Conservation (phyloP, 2,888 invertebrate species). For the Drosophila conformis region DNA sequence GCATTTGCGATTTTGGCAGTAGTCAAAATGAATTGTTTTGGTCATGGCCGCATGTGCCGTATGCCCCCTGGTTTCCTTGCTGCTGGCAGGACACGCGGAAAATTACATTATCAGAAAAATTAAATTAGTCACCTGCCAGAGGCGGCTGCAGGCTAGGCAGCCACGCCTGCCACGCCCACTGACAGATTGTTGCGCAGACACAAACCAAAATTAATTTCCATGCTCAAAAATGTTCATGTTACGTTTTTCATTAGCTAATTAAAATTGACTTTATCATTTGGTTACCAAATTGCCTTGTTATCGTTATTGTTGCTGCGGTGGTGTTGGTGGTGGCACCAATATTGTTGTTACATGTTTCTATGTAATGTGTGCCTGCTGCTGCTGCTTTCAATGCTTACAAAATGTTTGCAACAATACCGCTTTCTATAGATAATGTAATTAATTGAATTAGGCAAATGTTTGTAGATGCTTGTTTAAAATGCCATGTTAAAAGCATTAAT, state of each 20-base stretch:
- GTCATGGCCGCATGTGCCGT: constrained; percentile 6
- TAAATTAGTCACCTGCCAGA: constrained; percentile 56
- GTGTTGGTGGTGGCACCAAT: constrained; percentile 18
- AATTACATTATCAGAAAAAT: constrained; percentile 65
- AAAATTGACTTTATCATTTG: constrained; percentile 69
- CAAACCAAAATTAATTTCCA: constrained; percentile 56
- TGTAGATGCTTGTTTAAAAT: neutral
- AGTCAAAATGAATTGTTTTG: constrained; percentile 37
- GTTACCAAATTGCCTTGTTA: constrained; percentile 58
- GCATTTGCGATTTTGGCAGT: constrained; percentile 30
- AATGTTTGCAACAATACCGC: constrained; percentile 42
- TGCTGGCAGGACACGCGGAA: constrained; percentile 36
- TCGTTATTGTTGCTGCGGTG: constrained; percentile 22
- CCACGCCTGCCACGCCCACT: constrained; percentile 24
- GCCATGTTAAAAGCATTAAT: constrained; percentile 9
- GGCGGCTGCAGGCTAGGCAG: constrained; percentile 13
- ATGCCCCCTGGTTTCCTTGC: neutral
- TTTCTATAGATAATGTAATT: constrained; percentile 44
- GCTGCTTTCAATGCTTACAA: constrained; percentile 37
- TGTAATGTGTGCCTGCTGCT: constrained; percentile 28
- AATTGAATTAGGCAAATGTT: constrained; percentile 29
- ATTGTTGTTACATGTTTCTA: constrained; percentile 27
- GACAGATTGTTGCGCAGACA: constrained; percentile 37
- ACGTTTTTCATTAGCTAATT: constrained; percentile 72
- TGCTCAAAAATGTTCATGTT: constrained; percentile 39